These are phyloP conservation scores for Cochlearius cochlearius DNA, from an alignment of 2,113 vertebrate genomes.

Conservation along the genomic window DNA sequence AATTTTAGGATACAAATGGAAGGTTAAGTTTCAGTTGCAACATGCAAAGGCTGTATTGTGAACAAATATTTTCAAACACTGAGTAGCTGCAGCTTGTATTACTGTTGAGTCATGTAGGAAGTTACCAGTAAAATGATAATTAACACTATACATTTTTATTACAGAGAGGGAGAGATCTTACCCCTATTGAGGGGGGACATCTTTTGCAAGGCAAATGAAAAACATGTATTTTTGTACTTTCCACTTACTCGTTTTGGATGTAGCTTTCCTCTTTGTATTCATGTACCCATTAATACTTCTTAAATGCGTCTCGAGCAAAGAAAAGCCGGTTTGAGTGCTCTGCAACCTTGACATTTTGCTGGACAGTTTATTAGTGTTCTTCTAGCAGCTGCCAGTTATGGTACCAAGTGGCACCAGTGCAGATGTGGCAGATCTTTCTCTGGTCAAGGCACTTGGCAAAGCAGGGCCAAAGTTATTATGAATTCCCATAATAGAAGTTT, in stretches of 20 bases:
- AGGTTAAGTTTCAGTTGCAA: not conserved
- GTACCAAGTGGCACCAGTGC: not conserved
- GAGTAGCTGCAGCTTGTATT: not conserved
- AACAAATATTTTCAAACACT: not conserved
- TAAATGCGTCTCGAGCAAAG: not conserved
- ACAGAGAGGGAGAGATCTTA: not conserved
- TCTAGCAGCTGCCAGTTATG: not conserved
- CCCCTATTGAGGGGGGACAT: accelerated
- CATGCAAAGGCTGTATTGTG: not conserved
- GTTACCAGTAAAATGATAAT: not conserved
- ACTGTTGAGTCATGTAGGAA: not conserved
- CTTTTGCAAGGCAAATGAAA: not conserved
- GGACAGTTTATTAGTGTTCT: not conserved
- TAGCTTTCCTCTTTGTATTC: not conserved
- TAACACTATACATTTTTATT: not conserved
- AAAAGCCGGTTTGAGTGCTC: not conserved
- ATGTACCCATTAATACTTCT: not conserved
- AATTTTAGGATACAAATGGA: not conserved
- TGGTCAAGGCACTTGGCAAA: not conserved
- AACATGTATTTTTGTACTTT: not conserved
- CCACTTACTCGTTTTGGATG: not conserved
- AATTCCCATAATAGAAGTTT: not conserved
- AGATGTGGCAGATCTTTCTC: not conserved
- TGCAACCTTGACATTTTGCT: not conserved
- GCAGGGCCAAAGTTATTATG: not conserved